A percentile compares a stretch with the other conserved stretches of the same genome.
These are phyloP conservation scores for Ficedula albicollis DNA, from an alignment of 2,797 vertebrate genomes.

Conservation along the genomic window DNA sequence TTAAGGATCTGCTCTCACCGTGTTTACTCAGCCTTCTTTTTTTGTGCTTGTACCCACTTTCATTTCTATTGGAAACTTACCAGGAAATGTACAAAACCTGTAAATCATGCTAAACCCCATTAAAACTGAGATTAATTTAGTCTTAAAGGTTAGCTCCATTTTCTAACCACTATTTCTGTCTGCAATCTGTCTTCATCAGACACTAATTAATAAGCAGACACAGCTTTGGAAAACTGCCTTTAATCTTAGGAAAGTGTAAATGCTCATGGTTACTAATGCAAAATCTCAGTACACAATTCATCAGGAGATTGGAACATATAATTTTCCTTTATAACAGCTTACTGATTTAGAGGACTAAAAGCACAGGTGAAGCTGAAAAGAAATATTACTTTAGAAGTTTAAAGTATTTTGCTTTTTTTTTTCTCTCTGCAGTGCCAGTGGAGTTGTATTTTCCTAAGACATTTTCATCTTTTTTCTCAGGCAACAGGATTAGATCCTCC, in stretches of 20 bases:
- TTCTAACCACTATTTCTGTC: constrained; percentile 68
- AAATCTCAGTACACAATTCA: constrained; percentile 72
- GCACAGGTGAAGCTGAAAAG: constrained; percentile 64
- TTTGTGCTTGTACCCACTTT: constrained; percentile 30
- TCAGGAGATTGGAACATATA: constrained; percentile 53
- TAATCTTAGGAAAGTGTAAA: constrained; percentile 75
- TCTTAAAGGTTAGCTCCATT: constrained; percentile 72
- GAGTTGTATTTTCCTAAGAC: constrained; percentile 48
- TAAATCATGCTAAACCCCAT: constrained; percentile 67
- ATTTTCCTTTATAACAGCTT: constrained; percentile 61
- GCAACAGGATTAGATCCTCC: constrained; percentile 3
- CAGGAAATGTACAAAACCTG: constrained; percentile 56
- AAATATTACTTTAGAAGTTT: constrained; percentile 61
- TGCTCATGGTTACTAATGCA: constrained; percentile 70
- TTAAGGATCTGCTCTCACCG: background rate
- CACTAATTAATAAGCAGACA: constrained; percentile 73
- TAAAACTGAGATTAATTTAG: constrained; percentile 73
- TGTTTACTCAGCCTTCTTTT: constrained; percentile 60
- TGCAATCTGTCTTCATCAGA: constrained; percentile 75
- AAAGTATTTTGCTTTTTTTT: constrained; percentile 36
- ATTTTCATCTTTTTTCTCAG: constrained; percentile 38
- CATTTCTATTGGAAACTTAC: constrained; percentile 63
- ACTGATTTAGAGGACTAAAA: constrained; percentile 62
- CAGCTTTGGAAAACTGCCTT: constrained; percentile 71
- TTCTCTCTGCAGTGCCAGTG: background rate